phyloP scores from a whole-genome alignment of 2,797 vertebrate genomes.

The Darevskia nairensis region DNA sequence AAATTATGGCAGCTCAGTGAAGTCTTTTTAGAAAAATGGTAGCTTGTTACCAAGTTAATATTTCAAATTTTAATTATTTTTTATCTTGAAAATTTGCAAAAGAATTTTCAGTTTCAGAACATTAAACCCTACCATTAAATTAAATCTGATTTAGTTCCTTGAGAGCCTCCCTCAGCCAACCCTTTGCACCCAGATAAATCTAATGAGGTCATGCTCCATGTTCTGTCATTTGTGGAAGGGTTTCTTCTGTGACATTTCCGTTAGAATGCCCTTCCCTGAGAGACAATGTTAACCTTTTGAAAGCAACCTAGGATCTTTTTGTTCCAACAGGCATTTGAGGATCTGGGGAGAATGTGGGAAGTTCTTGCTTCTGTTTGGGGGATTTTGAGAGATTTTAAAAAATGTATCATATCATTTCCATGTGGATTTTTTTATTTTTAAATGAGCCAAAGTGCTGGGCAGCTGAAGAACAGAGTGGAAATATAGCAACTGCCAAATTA shows the following conservation, averaged over 20 bases:
- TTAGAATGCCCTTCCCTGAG: neutral
- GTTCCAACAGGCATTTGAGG: neutral
- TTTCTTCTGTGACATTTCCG: neutral
- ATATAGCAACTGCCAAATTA: neutral
- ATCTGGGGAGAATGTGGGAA: neutral
- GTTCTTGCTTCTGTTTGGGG: neutral
- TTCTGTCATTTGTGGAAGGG: neutral
- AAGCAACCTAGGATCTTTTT: neutral
- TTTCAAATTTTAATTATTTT: slow-evolving; percentile 72
- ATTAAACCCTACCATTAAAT: neutral
- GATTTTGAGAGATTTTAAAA: neutral
- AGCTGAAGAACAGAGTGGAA: neutral
- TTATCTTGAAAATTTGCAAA: slow-evolving; percentile 51
- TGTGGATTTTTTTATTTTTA: neutral
- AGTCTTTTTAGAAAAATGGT: slow-evolving; percentile 78
- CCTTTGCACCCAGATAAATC: neutral
- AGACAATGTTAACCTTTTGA: neutral
- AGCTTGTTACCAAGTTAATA: slow-evolving; percentile 67
- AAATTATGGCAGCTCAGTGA: slow-evolving; percentile 98
- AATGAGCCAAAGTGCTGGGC: neutral
- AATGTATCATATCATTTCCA: neutral
- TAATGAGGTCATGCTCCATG: neutral
- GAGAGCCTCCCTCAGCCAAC: neutral
- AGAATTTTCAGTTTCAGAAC: slow-evolving; percentile 44
- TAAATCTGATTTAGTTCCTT: neutral